A percentile compares a stretch with the other conserved stretches of the same genome.
Conservation (phyloP, 2,888 invertebrate genomes). For the Flexamia atlantica region DNA sequence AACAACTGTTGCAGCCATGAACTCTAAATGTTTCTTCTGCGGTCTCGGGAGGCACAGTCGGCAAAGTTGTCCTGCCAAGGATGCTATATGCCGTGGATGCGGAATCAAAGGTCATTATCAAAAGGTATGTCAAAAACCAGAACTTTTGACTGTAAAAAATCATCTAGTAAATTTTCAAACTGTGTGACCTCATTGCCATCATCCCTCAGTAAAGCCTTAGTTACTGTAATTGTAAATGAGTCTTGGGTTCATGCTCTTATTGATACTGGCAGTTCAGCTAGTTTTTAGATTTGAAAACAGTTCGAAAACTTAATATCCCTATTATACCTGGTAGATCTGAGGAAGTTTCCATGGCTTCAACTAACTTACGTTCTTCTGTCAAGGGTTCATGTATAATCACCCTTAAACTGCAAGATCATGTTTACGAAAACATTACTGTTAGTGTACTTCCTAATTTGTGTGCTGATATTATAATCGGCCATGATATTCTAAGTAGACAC, state of each 20-base stretch:
- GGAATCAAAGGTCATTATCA: neutral
- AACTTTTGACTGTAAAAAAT: neutral
- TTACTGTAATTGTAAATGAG: neutral
- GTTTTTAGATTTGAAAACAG: neutral
- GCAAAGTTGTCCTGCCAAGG: too few species aligned
- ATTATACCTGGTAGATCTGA: neutral
- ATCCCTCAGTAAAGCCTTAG: neutral
- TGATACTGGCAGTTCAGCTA: neutral
- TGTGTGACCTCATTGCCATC: neutral
- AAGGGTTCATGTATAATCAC: neutral
- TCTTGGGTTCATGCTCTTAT: neutral
- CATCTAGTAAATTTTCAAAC: neutral
- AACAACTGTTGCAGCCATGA: too few species aligned
- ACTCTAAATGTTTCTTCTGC: too few species aligned
- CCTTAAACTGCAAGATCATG: neutral
- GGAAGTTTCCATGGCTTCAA: neutral
- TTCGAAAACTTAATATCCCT: neutral
- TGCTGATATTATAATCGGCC: neutral
- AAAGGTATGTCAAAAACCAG: neutral
- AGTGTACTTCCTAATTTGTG: neutral
- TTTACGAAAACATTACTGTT: neutral
- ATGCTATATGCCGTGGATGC: neutral
- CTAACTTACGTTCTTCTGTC: neutral
- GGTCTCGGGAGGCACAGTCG: neutral
- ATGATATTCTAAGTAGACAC: neutral